phyloP scores from a whole-genome alignment of 2,888 invertebrate species.

The Brachypterus glaber region DNA sequence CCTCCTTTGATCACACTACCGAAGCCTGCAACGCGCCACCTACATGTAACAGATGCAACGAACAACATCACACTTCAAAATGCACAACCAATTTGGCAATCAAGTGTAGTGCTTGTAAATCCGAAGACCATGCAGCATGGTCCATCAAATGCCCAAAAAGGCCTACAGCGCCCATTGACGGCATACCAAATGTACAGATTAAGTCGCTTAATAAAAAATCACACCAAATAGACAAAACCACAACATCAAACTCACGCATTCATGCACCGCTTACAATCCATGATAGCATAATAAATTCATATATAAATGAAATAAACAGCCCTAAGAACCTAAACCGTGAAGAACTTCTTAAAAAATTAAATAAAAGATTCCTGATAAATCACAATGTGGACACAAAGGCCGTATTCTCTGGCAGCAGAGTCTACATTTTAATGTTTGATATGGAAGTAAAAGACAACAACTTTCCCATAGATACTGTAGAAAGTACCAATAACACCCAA shows the following conservation, averaged over 20 bases:
- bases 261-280: slow-evolving; percentile 5
- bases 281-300: slow-evolving; percentile 4
- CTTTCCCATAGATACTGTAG: not conserved
- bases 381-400: slow-evolving; percentile 4
- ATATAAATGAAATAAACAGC: slow-evolving; percentile 4
- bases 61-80: not conserved
- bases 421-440: slow-evolving; percentile 10
- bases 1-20: not conserved
- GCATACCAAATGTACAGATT: not conserved
- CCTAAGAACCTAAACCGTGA: not conserved
- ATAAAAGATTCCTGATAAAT: slow-evolving; percentile 3
- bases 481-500: no score
- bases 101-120: not conserved
- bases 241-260: not conserved
- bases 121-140: not conserved
- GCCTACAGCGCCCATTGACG: not conserved
- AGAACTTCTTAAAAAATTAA: slow-evolving; percentile 3
- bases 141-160: no score
- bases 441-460: slow-evolving; percentile 2
- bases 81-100: not conserved
- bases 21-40: not conserved
- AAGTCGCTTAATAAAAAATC: slow-evolving; percentile 6
- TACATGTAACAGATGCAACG: not conserved
- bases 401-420: slow-evolving; percentile 4
- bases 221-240: not conserved